Base-by-base conservation (phyloP, 2,113 vertebrate genomes). In the Microcebus jonahi region DNA sequence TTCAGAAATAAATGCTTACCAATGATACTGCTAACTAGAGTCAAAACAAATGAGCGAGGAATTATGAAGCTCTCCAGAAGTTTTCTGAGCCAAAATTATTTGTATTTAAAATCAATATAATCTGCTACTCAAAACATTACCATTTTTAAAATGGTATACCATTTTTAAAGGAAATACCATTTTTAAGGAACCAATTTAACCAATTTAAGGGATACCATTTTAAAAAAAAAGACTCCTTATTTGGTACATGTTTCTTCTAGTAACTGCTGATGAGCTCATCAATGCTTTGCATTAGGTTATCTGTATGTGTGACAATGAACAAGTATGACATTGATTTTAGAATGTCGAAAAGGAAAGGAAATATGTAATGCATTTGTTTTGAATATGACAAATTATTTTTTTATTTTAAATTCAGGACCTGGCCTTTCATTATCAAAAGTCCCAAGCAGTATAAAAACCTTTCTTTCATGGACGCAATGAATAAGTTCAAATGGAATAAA, bases 381-480 rank as follows among this genome's bases (percentile, higher is more conserved):
- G 6, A 59, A 71, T 93, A 36, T 59, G 42, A 92, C 36, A 88
- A 82, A 96, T 84, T 76, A 39, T 7, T 82, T 0, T 57, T 96
- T 92, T 75, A 3, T 96, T 98, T 89, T 42, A 27, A 92, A 80
- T 98, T 83, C 81, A 99, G 99, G 91, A 99, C 99, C 57, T 99
- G 99, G 99, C 99, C 99, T 65, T 99, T 99, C 96, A 98, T 99
- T 96, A 99, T 99, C 97, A 99, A 99, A 98, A 99, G 99, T 80
- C 99, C 99, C 15, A 99, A 99, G 91, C 99, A 99, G 39, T 99
- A 99, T 95, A 99, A 98, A 98, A 99, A 99, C 84, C 98, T 99
- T 42, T 99, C 99, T 83, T 99, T 99, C 90, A 99, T 98, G 96
- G 99, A 99, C 94, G 99, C 99, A 65, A 99, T 99, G 99, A 99